Evolutionary conservation across 2,113 vertebrate species (phyloP).

Genomic region (Chitala chitala): DNA sequence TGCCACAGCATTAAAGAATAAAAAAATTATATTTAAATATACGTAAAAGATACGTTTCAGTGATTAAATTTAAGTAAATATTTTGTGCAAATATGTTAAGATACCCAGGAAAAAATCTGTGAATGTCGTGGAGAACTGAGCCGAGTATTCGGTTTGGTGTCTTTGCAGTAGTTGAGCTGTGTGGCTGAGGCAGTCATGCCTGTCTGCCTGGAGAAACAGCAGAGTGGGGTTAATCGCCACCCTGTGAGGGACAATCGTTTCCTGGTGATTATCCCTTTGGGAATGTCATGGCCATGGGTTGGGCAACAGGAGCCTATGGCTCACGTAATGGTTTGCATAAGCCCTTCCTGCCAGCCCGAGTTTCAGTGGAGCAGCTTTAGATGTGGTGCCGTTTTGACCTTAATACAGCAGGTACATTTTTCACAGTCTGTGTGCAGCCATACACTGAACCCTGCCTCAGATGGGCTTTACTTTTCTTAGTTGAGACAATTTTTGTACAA

Average conservation of each 20-base stretch:
- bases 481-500: neutral
- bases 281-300: too few relatives aligned
- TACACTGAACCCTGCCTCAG: neutral
- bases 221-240: neutral
- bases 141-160: too few relatives aligned
- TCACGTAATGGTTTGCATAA: too few relatives aligned
- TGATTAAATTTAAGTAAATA: neutral
- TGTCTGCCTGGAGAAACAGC: neutral
- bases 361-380: neutral
- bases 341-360: neutral
- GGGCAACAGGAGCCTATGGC: too few relatives aligned
- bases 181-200: too few relatives aligned
- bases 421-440: neutral
- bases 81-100: neutral
- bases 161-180: too few relatives aligned
- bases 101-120: too few relatives aligned
- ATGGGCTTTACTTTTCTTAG: neutral
- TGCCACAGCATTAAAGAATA: conserved; percentile 1
- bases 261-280: too few relatives aligned
- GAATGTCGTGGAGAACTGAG: too few relatives aligned
- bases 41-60: neutral
- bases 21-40: neutral
- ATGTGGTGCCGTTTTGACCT: too few relatives aligned
- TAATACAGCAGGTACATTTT: neutral
- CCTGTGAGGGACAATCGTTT: too few relatives aligned